Evolutionary conservation across 1,140 invertebrate genomes (phyloP).

Genomic region (Uloborus diversus): DNA sequence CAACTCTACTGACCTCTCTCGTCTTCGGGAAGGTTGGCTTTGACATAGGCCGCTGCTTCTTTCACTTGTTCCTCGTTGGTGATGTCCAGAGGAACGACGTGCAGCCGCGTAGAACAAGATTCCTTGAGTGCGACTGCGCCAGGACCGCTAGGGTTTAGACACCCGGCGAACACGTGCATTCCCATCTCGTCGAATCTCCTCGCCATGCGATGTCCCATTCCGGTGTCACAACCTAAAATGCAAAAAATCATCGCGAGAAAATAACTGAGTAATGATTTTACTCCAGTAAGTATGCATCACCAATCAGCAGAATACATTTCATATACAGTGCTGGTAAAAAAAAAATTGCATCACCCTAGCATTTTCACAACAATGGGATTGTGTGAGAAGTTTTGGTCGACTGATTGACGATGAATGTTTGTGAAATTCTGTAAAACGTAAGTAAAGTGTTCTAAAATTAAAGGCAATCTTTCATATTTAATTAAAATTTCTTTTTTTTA

Average conservation of each 20-base stretch:
- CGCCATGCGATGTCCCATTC: conserved; percentile 65
- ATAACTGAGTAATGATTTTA: background rate
- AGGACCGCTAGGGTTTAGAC: conserved; percentile 70
- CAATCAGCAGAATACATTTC: background rate
- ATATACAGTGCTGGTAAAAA: no score
- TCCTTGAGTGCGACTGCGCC: conserved; percentile 63
- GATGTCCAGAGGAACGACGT: conserved; percentile 7
- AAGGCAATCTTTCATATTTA: background rate
- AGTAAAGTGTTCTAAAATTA: background rate
- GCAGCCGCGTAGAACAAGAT: conserved; percentile 60
- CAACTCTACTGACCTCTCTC: conserved; percentile 31
- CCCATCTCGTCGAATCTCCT: conserved; percentile 64
- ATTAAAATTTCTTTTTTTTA: no score
- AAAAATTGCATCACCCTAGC: no score
- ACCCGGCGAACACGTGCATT: conserved; percentile 72
- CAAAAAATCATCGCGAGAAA: no score
- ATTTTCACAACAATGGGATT: no score
- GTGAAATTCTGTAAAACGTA: background rate
- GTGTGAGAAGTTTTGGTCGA: no score
- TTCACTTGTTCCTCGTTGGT: conserved; percentile 22
- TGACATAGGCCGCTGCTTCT: conserved; percentile 55
- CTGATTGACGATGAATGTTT: background rate
- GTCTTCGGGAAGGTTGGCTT: conserved; percentile 8
- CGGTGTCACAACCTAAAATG: conserved; percentile 65
- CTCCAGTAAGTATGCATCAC: background rate